These are phyloP conservation scores for Dunckerocampus dactyliophorus DNA, from an alignment of 2,113 vertebrate genomes.

Conservation along the genomic window DNA sequence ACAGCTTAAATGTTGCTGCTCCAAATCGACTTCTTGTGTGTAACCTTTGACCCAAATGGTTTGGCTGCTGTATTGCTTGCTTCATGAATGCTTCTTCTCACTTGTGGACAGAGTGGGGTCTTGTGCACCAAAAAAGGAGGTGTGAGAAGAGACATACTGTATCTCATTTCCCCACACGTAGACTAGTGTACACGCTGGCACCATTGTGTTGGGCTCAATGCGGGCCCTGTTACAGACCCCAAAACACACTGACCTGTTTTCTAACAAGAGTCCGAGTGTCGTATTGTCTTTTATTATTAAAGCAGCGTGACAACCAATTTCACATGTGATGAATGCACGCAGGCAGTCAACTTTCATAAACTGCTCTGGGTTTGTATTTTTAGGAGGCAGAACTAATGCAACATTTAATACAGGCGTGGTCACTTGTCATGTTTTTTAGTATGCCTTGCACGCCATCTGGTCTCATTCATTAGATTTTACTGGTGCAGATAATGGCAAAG, in stretches of 20 bases:
- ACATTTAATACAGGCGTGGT: not conserved
- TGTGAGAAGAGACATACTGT: slow-evolving; percentile 35
- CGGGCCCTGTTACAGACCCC: slow-evolving; percentile 38
- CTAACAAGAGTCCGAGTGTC: slow-evolving; percentile 13
- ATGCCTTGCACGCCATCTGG: too few species aligned
- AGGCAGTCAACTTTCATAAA: not conserved
- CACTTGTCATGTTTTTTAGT: not conserved
- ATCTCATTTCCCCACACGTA: slow-evolving; percentile 32
- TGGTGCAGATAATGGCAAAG: too few species aligned
- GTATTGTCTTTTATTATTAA: slow-evolving; percentile 9
- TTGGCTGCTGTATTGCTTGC: not conserved
- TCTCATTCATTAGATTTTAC: too few species aligned
- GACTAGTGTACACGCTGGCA: slow-evolving; percentile 52
- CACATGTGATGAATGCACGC: not conserved
- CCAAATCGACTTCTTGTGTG: slow-evolving; percentile 9
- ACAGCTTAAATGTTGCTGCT: slow-evolving; percentile 32
- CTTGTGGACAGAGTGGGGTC: slow-evolving; percentile 40
- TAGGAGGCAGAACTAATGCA: not conserved
- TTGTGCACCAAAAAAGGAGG: slow-evolving; percentile 34
- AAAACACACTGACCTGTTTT: slow-evolving; percentile 48
- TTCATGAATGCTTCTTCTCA: slow-evolving; percentile 43
- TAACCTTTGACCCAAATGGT: not conserved
- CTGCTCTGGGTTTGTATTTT: not conserved
- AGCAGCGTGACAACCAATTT: not conserved
- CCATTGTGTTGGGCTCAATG: slow-evolving; percentile 64